Evolutionary conservation across 2,113 vertebrate genomes (phyloP).

Genomic region (Macaca fascicularis): DNA sequence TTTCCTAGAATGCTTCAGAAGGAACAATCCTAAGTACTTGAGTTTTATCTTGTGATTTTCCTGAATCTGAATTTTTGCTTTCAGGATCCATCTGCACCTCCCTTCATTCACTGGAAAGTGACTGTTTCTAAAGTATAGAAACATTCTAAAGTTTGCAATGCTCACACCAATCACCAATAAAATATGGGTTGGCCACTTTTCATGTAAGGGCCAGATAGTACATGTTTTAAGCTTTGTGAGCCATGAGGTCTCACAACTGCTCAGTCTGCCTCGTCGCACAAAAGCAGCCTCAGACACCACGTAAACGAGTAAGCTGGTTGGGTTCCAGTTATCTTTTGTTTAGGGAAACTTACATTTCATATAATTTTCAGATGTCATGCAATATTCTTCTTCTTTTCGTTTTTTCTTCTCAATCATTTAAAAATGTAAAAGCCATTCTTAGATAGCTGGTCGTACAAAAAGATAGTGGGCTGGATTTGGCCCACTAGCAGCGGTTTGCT

Average conservation of each 20-base stretch:
- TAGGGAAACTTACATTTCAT: not conserved
- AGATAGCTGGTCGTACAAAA: not conserved
- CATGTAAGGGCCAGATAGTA: not conserved
- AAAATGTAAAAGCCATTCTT: not conserved
- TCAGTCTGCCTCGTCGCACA: not conserved
- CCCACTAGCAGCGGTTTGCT: not conserved
- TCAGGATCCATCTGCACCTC: not conserved
- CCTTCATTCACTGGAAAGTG: not conserved
- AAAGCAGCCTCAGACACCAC: too few relatives aligned
- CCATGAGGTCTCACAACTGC: not conserved
- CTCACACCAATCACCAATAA: too few relatives aligned
- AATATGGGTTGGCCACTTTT: not conserved
- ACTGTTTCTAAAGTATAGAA: too few relatives aligned
- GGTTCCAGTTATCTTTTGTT: not conserved
- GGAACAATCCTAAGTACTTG: not conserved
- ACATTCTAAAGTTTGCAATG: not conserved
- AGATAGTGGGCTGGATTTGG: not conserved
- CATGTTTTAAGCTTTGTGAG: not conserved
- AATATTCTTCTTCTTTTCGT: not conserved
- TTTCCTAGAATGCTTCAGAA: not conserved
- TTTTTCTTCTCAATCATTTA: not conserved
- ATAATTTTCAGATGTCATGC: not conserved
- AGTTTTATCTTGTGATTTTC: not conserved
- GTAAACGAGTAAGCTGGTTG: not conserved
- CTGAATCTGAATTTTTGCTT: not conserved